Conservation (phyloP, 1,140 invertebrate genomes). For the Dendroctonus valens region DNA sequence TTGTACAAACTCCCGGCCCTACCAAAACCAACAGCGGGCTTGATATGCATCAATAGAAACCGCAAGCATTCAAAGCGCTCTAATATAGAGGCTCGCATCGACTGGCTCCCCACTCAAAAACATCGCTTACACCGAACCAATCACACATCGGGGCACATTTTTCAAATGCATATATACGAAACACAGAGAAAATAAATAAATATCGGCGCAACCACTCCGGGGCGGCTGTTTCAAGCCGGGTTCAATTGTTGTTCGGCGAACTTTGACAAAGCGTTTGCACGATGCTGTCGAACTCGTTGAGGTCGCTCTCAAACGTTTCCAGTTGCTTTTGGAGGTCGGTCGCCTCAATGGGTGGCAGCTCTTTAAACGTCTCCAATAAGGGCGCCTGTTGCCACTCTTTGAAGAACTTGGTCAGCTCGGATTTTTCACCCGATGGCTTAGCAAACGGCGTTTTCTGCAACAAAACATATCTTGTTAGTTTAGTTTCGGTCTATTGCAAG, state of each 20-base stretch:
- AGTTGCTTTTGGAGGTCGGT: constrained; percentile 70
- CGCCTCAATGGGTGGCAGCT: constrained; percentile 62
- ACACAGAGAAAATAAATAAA: constrained; percentile 22
- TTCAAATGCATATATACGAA: constrained; percentile 21
- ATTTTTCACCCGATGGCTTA: constrained; percentile 60
- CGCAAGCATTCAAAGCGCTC: too few relatives aligned
- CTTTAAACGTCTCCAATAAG: constrained; percentile 62
- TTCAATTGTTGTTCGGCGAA: constrained; percentile 54
- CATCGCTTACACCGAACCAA: constrained; percentile 3
- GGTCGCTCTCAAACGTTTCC: constrained; percentile 70
- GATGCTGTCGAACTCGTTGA: constrained; percentile 72
- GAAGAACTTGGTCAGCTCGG: constrained; percentile 75
- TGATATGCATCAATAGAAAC: too few relatives aligned
- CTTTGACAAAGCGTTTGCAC: constrained; percentile 62
- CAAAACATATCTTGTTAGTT: not conserved
- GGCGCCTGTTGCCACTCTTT: constrained; percentile 76
- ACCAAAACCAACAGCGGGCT: too few relatives aligned
- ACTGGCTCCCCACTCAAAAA: too few relatives aligned
- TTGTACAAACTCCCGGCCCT: too few relatives aligned
- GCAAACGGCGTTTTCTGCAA: constrained; percentile 64
- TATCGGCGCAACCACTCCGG: constrained; percentile 2
- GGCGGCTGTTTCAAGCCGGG: not conserved
- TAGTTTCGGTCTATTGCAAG: not conserved
- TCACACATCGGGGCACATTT: constrained; percentile 24
- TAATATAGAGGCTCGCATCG: too few relatives aligned